Conservation (phyloP, 2,113 vertebrate genomes). For the Oophaga pumilio region DNA sequence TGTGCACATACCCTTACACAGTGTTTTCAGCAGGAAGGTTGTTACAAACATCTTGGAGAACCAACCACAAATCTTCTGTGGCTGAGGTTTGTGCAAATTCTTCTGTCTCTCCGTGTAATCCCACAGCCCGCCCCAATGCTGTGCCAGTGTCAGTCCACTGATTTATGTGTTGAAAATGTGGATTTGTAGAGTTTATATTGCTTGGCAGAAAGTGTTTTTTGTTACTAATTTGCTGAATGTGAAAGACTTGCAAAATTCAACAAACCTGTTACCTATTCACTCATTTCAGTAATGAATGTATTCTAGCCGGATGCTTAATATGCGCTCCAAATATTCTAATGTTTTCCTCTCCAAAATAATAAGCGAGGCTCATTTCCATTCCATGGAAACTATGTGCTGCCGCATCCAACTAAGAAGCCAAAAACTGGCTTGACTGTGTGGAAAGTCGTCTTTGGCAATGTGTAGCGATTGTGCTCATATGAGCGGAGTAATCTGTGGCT, state of each 20-base stretch:
- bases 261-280: neutral
- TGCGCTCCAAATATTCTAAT: neutral
- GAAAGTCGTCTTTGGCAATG: neutral
- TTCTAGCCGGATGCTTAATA: neutral
- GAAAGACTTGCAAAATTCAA: neutral
- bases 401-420: neutral
- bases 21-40: no score
- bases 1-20: no score
- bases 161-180: neutral
- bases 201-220: neutral
- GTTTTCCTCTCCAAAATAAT: neutral
- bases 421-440: neutral
- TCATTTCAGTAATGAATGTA: neutral
- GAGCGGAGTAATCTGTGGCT: constrained; percentile 8
- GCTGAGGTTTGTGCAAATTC: no score
- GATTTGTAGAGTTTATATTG: neutral
- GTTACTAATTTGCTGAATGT: neutral
- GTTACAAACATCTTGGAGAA: no score
- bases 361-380: neutral
- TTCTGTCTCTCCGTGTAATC: no score
- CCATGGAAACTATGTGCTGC: neutral
- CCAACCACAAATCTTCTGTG: no score
- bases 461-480: neutral
- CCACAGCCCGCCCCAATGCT: no score
- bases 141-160: neutral